Evolutionary conservation across 2,888 invertebrate species (phyloP), one percentile per base, ranked within the genome.

Genomic region (Mylabris sibirica): DNA sequence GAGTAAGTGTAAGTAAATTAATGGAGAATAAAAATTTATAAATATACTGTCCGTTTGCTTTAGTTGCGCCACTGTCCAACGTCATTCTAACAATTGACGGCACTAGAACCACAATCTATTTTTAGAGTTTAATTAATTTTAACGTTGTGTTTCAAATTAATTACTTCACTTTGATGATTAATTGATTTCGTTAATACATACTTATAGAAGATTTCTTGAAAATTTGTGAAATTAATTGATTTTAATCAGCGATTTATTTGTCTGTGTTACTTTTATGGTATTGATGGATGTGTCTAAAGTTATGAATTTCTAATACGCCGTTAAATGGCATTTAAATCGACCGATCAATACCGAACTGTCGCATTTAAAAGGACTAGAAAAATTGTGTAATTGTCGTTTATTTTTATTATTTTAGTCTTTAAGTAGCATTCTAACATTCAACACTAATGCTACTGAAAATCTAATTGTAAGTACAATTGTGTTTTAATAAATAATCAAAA

Each of bases 241-340:
- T 30, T 30, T 30, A 30, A 30, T 30, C 8, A 14, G 14, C 14
- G 3, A 38, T 38, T 12, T 38, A 14, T 38, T 38, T 12, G 38
- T 38, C n/a, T n/a, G 4, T 38, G 17, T 44, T 44, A 17, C n/a
- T 4, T 44, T 17, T 12, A 44, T 20, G 20, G 53, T 53, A 1
- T 24, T 1, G 49, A 24, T 49, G 53, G 24, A 53, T 53, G 53
- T 53, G 53, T 20, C 22, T 53, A 53, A 3, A 14, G 53, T 53
- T 24, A 3, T 12, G 20, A 20, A 11, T 17, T 9, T 6, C n/a
- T 22, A 53, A 53, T 24, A 53, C 22, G 53, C 53, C 53, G 53
- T 53, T 53, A 24, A 53, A 24, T 53, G 53, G 53, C 53, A 53
- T 53, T 53, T 53, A 53, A 53, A 53, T 53, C 53, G 22, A 53